Evolutionary conservation across 2,797 vertebrate species (phyloP).

Genomic region (Cuculus canorus): DNA sequence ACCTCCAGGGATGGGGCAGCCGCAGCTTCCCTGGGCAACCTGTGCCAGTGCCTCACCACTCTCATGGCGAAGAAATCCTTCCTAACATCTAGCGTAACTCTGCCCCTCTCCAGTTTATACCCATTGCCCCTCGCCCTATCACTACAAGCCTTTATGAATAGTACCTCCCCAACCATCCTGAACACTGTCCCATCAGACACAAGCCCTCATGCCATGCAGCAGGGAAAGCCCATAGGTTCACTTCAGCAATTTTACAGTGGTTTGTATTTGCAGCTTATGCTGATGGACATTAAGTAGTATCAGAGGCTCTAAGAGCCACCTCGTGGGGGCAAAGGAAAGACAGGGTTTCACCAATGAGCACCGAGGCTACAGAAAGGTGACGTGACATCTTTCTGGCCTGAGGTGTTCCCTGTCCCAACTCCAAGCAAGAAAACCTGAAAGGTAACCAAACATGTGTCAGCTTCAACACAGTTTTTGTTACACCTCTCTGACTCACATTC

Average conservation of each 20-base stretch:
- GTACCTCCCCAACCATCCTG: no score
- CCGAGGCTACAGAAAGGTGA: neutral
- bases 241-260: neutral
- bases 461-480: neutral
- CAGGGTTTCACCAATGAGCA: neutral
- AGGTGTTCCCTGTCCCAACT: neutral
- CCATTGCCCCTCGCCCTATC: no score
- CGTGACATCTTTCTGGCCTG: neutral
- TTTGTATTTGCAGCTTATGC: neutral
- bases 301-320: neutral
- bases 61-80: no score
- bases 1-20: no score
- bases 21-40: no score
- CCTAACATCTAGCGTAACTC: no score
- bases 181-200: neutral
- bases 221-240: neutral
- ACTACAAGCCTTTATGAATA: no score
- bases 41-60: no score
- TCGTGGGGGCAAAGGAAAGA: neutral
- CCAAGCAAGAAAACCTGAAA: neutral
- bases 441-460: neutral
- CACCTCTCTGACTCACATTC: neutral
- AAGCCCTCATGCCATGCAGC: fast-evolving
- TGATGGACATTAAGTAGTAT: neutral
- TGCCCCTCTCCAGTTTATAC: no score